A percentile compares a stretch with the other conserved stretches of the same genome.
These are phyloP conservation scores for Etheostoma spectabile DNA, from an alignment of 2,113 vertebrate genomes.

Conservation along the genomic window DNA sequence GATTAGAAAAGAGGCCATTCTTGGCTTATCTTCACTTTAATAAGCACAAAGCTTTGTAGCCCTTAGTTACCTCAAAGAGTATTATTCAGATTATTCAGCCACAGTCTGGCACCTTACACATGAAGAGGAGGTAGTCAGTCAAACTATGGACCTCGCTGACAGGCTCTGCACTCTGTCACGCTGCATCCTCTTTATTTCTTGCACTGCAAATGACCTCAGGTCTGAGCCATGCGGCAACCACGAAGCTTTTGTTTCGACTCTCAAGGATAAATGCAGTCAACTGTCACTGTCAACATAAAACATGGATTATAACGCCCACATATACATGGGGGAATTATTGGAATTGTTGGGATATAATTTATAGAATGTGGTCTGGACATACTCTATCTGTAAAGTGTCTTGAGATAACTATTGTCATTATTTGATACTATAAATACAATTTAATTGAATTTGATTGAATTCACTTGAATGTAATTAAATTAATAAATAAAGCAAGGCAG, in stretches of 20 bases:
- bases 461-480: too few species aligned
- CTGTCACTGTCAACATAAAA: slow-evolving; percentile 19
- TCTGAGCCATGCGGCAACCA: slow-evolving; percentile 15
- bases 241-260: slow-evolving; percentile 11
- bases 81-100: slow-evolving; percentile 26
- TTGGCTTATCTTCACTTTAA: slow-evolving; percentile 1
- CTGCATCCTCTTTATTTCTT: slow-evolving; percentile 24
- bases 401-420: too few species aligned
- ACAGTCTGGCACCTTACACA: slow-evolving; percentile 1
- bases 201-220: slow-evolving; percentile 27
- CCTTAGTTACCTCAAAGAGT: background rate
- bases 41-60: background rate
- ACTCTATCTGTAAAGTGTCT: too few species aligned
- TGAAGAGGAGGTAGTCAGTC: slow-evolving; percentile 13
- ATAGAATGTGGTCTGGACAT: too few species aligned
- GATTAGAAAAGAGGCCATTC: background rate
- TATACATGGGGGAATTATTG: too few species aligned
- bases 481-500: background rate
- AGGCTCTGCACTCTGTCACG: slow-evolving; percentile 19
- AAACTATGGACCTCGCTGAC: slow-evolving; percentile 6
- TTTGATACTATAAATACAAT: too few species aligned
- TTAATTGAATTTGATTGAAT: too few species aligned
- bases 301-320: background rate
- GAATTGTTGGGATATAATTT: too few species aligned
- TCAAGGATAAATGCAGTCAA: background rate